Base-by-base conservation (phyloP, 2,888 invertebrate genomes). In the Drosophila mimetica region DNA sequence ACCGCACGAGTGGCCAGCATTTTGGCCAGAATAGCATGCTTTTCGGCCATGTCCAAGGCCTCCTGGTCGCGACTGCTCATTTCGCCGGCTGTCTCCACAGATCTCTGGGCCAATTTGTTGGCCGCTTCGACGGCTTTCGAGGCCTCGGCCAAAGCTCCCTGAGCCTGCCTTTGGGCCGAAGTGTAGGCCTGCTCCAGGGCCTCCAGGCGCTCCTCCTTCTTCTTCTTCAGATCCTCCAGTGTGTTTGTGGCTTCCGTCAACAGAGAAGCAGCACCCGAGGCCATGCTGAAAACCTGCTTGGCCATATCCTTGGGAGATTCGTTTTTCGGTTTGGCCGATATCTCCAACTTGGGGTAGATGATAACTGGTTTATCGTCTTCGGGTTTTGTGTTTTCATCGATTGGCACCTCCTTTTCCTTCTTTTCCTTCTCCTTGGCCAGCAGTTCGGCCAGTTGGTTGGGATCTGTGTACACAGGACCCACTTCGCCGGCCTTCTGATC, bases 11-110 rank as follows among this genome's bases (percentile, higher is more conserved):
- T 60, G n/a, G 66, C 78, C 22, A 85, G 9, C 5, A 78, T 16
- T 20, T 80, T 71, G 58, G 80, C 80, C 71, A 88, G n/a, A 25
- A 50, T 8, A 0, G 71, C 58, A 20, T 85, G 80, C 60, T 86
- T 86, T n/a, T 80, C 70, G 25, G 86, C 71, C 61, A 76, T 64
- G 0, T 47, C 70, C 9, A 64, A 7, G 1, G 71, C 41, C 3
- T 69, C 59, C 4, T 42, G 14, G 9, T 78, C 71, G 2, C 46
- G 16, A n/a, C 36, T 39, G 2, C 22, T 18, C 1, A 37, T 14
- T 22, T 46, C 30, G 1, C 41, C 25, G 0, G 16, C 14, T 47
- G 30, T 9, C 4, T 13, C 2, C 9, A 51, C 39, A 0, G 54
- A 54, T 4, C 66, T 67, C 16, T 71, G 51, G 13, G 58, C 48